Base-by-base conservation (phyloP, 2,113 vertebrate species). In the Nipponia nippon region DNA sequence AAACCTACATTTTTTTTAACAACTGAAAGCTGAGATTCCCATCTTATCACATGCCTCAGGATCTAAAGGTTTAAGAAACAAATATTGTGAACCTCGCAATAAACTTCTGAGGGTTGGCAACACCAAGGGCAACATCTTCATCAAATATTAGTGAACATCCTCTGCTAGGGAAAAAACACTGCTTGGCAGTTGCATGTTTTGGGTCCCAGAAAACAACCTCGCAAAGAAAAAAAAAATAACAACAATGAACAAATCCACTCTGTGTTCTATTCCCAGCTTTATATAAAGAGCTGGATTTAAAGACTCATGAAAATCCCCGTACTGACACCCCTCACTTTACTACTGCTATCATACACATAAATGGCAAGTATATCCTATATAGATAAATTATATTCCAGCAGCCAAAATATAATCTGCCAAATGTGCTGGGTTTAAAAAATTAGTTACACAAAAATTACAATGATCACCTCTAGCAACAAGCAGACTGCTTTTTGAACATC, bases 11-110 rank as follows among this genome's bases (percentile, higher is more conserved):
- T 88, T 90, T 90, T 77, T 75, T 20, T 2, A 34, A 66, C 76
- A 89, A 50, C 2, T 40, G 77, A 89, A 89, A 87, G 83, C 23
- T 34, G 50, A 81, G 44, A 46, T 83, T 76, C 58, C 59, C 53
- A 67, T 59, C 69, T 79, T 81, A 93, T 87, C 65, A 63, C 65
- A 89, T 25, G 77, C 94, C 93, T 92, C 58, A 79, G 90, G 94
- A 96, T 78, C 83, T 93, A 78, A 75, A 34, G 61, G 40, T 89
- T 94, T 92, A 81, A 89, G 80, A 95, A 96, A 96, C 70, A 95
- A 92, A 90, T 78, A 87, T 27, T 69, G 34, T 40, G 70, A 89
- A 89, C 40, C 25, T 84, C 4, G 4, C 79, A 93, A 94, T 93
- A 93, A 83, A 76, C 44, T 72, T 85, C 46, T 88, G 78, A 91